Evolutionary conservation across 2,113 vertebrate genomes (phyloP), one percentile per base, ranked within the genome.

Genomic region (Chionomys nivalis): DNA sequence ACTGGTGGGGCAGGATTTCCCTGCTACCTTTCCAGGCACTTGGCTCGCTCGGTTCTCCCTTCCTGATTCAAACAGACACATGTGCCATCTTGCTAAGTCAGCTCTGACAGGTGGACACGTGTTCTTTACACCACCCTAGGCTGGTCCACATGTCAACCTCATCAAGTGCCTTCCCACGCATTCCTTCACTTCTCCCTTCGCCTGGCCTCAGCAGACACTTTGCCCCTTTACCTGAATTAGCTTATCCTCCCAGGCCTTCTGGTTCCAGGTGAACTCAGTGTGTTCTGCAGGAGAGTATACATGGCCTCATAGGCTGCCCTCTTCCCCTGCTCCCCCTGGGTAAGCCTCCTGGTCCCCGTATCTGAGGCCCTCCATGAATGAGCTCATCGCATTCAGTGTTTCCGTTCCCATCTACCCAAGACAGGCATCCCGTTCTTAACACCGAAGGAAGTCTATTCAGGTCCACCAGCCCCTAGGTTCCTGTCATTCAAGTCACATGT

Each of bases 201-300:
- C 11, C 0, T 0, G 24, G 14, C 26, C 55, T 76, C 87, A 2
- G 94, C n/a, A 21, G 7, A 42, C 5, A 1, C 49, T 7, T n/a
- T 17, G 11, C 42, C 13, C 63, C 65, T 52, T 70, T 76, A 97
- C 97, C 97, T 97, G 96, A 36, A 97, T 96, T 9, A 98, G 94
- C 83, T 96, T 97, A 85, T 97, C 95, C 81, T 97, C 97, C 97
- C 97, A 98, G 31, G 61, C 86, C 58, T 97, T 94, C 93, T 97
- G 95, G 55, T 96, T 95, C 97, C 97, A 98, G 0, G 97, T 97
- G 17, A 96, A 98, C 72, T 98, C 94, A 0, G 97, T 97, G 33
- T 98, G 97, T 7, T 95, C 97, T 98, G 93, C 24, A 73, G 91
- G 87, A 72, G 75, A 42, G 28, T 9, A 65, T 10, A n/a, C 3